These are phyloP conservation scores for Resseliella maxima DNA, from an alignment of 2,888 invertebrate species.

Conservation along the genomic window DNA sequence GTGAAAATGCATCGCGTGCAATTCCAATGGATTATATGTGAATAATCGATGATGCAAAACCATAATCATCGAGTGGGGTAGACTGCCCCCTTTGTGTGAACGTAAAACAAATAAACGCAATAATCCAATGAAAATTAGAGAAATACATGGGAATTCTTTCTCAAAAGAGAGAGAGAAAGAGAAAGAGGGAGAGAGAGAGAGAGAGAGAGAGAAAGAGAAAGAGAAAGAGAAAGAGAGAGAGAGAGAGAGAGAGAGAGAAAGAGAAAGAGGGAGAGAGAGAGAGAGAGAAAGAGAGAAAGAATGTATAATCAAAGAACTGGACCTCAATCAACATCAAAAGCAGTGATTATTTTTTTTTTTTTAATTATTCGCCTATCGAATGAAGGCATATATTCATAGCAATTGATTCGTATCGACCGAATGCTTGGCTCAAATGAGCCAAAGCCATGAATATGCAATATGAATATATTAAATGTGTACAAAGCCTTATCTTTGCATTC, in stretches of 20 bases:
- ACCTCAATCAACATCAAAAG: slow-evolving; percentile 14
- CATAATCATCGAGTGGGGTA: too few species aligned
- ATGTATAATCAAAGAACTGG: not conserved
- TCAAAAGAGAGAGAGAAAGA: not conserved
- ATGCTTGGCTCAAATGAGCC: not conserved
- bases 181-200: not conserved
- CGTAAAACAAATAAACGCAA: too few species aligned
- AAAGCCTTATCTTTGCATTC: not conserved
- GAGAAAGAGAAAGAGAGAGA: not conserved
- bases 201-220: not conserved
- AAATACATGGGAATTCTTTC: too few species aligned
- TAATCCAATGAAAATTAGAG: too few species aligned
- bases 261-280: not conserved
- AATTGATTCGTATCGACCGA: not conserved
- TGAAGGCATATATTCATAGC: not conserved
- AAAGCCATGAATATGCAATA: not conserved
- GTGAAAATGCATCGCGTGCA: too few species aligned
- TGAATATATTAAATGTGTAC: not conserved
- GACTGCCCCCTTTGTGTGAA: too few species aligned
- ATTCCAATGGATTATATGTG: too few species aligned
- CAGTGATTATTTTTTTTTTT: slow-evolving; percentile 30
- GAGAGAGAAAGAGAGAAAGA: too few species aligned
- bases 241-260: not conserved
- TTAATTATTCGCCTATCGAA: slow-evolving; percentile 20
- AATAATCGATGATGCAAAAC: too few species aligned